Percentiles rank a stretch among this genome's conserved stretches.
phyloP scores from a whole-genome alignment of 1,140 invertebrate species.

The Carposina sasakii region DNA sequence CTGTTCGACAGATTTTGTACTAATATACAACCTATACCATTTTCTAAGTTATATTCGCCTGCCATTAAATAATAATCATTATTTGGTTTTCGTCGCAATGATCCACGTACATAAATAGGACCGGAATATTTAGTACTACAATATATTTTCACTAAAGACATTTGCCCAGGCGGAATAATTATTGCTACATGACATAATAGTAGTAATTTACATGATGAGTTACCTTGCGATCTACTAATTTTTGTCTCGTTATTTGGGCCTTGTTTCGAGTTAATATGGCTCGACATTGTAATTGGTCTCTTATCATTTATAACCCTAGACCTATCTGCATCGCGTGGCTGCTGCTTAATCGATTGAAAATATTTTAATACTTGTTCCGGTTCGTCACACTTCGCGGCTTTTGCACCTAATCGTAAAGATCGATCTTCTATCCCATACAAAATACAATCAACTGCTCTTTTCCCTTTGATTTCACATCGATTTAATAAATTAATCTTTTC shows the following conservation, averaged over 20 bases:
- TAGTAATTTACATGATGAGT: neutral
- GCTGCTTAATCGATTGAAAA: constrained; percentile 8
- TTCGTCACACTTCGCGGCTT: constrained; percentile 7
- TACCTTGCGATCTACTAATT: neutral
- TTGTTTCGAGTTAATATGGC: neutral
- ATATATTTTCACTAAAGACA: too few species aligned
- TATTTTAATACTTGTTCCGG: constrained; percentile 7
- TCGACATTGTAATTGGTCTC: neutral
- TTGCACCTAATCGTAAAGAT: constrained; percentile 5
- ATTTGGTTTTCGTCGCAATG: too few species aligned
- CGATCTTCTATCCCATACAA: constrained; percentile 9
- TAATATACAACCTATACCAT: too few species aligned
- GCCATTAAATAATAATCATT: too few species aligned
- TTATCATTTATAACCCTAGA: neutral
- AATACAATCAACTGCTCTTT: constrained; percentile 9
- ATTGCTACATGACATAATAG: too few species aligned
- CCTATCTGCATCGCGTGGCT: neutral
- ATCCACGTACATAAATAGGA: too few species aligned
- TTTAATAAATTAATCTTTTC: constrained; percentile 10
- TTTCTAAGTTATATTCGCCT: too few species aligned
- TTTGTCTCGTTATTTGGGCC: neutral
- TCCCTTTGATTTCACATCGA: constrained; percentile 11
- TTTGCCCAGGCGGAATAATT: too few species aligned
- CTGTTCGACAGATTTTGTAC: too few species aligned
- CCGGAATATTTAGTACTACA: too few species aligned